Base-by-base conservation (phyloP, 1,140 invertebrate genomes). In the Oryzaephilus surinamensis region DNA sequence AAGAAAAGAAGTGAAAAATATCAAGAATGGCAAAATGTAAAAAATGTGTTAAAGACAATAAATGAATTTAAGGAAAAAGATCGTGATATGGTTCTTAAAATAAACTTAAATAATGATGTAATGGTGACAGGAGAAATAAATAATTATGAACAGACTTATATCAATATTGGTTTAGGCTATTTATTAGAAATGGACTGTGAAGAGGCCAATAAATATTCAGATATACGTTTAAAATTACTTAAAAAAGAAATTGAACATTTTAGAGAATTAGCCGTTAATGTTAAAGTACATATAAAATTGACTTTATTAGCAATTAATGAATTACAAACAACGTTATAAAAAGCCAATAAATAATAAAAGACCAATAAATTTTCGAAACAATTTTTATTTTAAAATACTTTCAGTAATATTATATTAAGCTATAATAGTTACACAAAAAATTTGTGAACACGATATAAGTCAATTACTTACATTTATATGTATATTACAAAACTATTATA, bases 211-310 rank as follows among this genome's bases (percentile, higher is more conserved):
- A 62, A 58, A 42, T 62, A 62, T 51, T 43, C 56, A 13, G 47
- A 54, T 39, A 60, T 62, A 40, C 41, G 58, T 34, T 45, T 55
- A 33, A 54, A 45, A 18, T 26, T 48, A n/a, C 19, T 62, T 28
- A 51, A 52, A 21, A 59, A 49, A 32, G 55, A 62, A 38, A 57
- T 62, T 31, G 41, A 52, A 5, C 57, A 60, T 45, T 51, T 53
- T 38, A 41, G 55, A 41, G 35, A 58, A 14, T 35, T 58, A 11
- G 58, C 60, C 38, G 52, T 59, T 19, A 38, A 59, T 35, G 46
- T 62, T 13, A 62, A 62, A 46, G 55, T 56, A 3, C 47, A 59
- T 47, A 60, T 62, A 38, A 62, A 62, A 45, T 41, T 62, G 36
- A 46, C 51, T 23, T 44, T 62, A 29, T 43, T 62, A 32, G 60